A percentile compares a stretch with the other conserved stretches of the same genome.
phyloP scores from a whole-genome alignment of 2,888 invertebrate species.

The Scaptomyza caliginosa region DNA sequence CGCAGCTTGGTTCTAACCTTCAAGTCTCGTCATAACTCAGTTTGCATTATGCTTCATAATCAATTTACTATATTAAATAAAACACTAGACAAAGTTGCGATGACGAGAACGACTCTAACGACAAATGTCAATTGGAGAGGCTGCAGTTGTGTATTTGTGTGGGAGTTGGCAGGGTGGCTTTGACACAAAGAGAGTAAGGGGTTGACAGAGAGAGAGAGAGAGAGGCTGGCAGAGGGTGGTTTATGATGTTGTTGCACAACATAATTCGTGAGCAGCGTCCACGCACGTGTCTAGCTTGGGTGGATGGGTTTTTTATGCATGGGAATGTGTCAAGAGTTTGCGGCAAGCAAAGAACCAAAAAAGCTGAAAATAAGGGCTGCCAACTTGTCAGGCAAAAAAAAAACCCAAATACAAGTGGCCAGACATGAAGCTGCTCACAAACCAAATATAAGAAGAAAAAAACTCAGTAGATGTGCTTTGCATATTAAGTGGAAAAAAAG shows the following conservation, averaged over 20 bases:
- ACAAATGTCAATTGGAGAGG: conserved; percentile 25
- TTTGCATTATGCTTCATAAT: background rate
- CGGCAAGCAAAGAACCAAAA: conserved; percentile 10
- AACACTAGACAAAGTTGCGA: conserved; percentile 18
- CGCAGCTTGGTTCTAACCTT: background rate
- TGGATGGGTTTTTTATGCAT: conserved; percentile 21
- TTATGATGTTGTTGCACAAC: conserved; percentile 48
- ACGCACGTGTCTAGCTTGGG: conserved; percentile 39
- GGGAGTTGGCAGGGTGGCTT: background rate
- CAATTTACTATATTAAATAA: conserved; percentile 5
- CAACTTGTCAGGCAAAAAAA: conserved; percentile 39
- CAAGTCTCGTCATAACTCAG: background rate
- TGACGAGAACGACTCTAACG: conserved; percentile 39
- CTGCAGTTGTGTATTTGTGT: conserved; percentile 13
- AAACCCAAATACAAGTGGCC: conserved; percentile 11
- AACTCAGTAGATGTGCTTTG: conserved; percentile 54
- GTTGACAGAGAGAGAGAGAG: background rate
- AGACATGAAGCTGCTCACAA: conserved; percentile 24
- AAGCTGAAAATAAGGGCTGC: conserved; percentile 18
- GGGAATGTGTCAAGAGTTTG: conserved; percentile 62
- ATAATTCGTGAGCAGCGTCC: conserved; percentile 20
- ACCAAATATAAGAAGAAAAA: no score
- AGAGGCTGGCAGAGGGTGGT: conserved; percentile 41
- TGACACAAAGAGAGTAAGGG: background rate
- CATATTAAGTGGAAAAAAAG: conserved; percentile 53